These are phyloP conservation scores for Antheraea pernyi DNA, from an alignment of 1,140 invertebrate genomes.

Conservation along the genomic window DNA sequence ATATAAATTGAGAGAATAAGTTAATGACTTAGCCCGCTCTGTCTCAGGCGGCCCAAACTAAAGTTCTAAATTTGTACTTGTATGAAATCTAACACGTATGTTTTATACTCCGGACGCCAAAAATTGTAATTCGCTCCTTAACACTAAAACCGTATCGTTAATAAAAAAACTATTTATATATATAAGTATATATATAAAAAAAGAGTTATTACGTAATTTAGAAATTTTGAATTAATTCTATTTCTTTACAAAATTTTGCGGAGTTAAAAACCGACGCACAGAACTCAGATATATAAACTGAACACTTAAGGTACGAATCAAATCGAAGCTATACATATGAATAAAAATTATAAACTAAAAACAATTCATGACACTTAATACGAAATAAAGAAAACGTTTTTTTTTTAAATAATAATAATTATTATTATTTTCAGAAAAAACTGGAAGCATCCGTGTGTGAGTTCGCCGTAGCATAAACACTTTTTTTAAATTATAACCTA, in stretches of 20 bases:
- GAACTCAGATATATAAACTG: slow-evolving; percentile 23
- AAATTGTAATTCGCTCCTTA: slow-evolving; percentile 50
- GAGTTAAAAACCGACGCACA: slow-evolving; percentile 22
- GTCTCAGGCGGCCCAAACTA: slow-evolving; percentile 39
- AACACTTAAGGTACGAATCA: slow-evolving; percentile 30
- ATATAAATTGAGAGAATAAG: slow-evolving; percentile 23
- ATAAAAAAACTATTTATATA: slow-evolving; percentile 4
- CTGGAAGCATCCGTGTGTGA: slow-evolving; percentile 66
- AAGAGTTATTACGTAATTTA: no score
- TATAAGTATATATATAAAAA: no score
- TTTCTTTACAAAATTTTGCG: not conserved
- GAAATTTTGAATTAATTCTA: no score
- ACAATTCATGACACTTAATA: slow-evolving; percentile 63
- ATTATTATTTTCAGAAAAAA: slow-evolving; percentile 22
- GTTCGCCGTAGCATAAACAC: slow-evolving; percentile 46
- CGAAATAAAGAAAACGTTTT: slow-evolving; percentile 39
- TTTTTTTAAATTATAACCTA: slow-evolving; percentile 25
- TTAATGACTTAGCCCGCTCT: slow-evolving; percentile 41
- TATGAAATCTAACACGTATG: slow-evolving; percentile 46
- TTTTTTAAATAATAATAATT: slow-evolving; percentile 17
- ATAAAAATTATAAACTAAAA: slow-evolving; percentile 70
- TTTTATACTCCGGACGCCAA: slow-evolving; percentile 49
- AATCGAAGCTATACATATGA: slow-evolving; percentile 45
- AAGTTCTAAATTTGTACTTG: slow-evolving; percentile 68
- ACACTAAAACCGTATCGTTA: slow-evolving; percentile 17